These are phyloP conservation scores for Orthonychiurus folsomi DNA, from an alignment of 2,888 invertebrate genomes.

Conservation along the genomic window DNA sequence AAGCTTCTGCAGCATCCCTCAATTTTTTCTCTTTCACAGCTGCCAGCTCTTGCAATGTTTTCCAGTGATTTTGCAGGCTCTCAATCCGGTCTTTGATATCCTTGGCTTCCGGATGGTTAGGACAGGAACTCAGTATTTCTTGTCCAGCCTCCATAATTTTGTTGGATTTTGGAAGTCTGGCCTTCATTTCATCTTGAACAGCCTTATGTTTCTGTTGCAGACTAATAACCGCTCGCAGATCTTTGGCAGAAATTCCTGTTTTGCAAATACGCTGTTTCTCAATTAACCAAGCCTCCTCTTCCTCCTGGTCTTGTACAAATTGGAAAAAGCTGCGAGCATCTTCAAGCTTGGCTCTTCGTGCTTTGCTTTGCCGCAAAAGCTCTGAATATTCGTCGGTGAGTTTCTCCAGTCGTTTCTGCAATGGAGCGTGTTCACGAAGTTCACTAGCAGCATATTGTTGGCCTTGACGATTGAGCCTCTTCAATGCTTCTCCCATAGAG, in stretches of 20 bases:
- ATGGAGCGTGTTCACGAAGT: constrained; percentile 52
- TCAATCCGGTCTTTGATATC: constrained; percentile 75
- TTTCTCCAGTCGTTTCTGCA: constrained; percentile 63
- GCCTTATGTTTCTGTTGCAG: constrained; percentile 84
- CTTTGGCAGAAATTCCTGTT: constrained; percentile 86
- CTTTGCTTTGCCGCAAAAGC: constrained; percentile 49
- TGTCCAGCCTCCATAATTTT: constrained; percentile 61
- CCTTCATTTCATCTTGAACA: constrained; percentile 73
- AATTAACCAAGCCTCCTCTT: constrained; percentile 93
- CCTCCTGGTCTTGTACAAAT: constrained; percentile 92
- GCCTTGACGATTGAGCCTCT: constrained; percentile 63
- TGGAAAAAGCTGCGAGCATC: constrained; percentile 89
- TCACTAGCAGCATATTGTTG: constrained; percentile 52
- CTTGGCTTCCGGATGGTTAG: constrained; percentile 70
- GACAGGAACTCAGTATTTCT: constrained; percentile 66
- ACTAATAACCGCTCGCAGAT: constrained; percentile 78
- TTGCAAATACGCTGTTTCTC: constrained; percentile 90
- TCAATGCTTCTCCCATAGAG: constrained; percentile 74
- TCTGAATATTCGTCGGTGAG: constrained; percentile 69
- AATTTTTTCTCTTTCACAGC: constrained; percentile 64
- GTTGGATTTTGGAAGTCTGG: constrained; percentile 60
- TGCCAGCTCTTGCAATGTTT: constrained; percentile 72
- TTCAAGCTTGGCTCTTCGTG: constrained; percentile 73
- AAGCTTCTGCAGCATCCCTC: constrained; percentile 82
- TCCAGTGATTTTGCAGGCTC: constrained; percentile 76